Evolutionary conservation across 2,113 vertebrate genomes (phyloP), one percentile per base, ranked within the genome.

Genomic region (Pungitius pungitius): DNA sequence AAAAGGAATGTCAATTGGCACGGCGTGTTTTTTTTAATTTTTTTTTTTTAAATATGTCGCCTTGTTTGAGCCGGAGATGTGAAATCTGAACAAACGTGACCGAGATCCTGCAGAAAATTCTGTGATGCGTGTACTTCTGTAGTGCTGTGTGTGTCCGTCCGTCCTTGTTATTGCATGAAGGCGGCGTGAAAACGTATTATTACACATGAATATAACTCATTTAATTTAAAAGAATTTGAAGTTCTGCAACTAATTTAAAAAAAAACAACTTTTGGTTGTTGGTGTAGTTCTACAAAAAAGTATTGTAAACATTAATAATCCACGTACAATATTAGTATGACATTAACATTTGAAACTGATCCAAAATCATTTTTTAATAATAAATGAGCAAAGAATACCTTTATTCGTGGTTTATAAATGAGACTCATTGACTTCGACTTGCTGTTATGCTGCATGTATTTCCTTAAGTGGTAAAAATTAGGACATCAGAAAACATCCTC

Each of bases 401-500:
- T 1, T 22, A 40, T 4, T 63, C 26, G 42, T 24, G 11, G 14
- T 59, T 65, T 13, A 59, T 42, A 67, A 43, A 45, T 15, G 2
- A 47, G 18, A 30, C 54, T 20, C 18, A 49, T 6, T 37, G 26
- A 39, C 45, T 68, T 40, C 0, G 20, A 45, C 24, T 39, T 30
- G 37, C 45, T 61, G 24, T 64, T 52, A 37, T 10, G 8, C 18
- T 7, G 26, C 9, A 27, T 49, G 20, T 1, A 54, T 67, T 59
- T 65, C 17, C n/a, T 52, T 76, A 57, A 71, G 56, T 61, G 27
- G 12, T 67, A 3, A 30, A 43, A 83, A 83, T 17, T 10, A 74
- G 65, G 57, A 57, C 69, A 72, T 79, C 57, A 74, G 17, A 77
- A 75, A 8, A 49, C 60, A n/a, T 81, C 74, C 37, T 17, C 8